These are phyloP conservation scores for Sapayoa aenigma DNA, from an alignment of 2,113 vertebrate genomes.

Conservation along the genomic window DNA sequence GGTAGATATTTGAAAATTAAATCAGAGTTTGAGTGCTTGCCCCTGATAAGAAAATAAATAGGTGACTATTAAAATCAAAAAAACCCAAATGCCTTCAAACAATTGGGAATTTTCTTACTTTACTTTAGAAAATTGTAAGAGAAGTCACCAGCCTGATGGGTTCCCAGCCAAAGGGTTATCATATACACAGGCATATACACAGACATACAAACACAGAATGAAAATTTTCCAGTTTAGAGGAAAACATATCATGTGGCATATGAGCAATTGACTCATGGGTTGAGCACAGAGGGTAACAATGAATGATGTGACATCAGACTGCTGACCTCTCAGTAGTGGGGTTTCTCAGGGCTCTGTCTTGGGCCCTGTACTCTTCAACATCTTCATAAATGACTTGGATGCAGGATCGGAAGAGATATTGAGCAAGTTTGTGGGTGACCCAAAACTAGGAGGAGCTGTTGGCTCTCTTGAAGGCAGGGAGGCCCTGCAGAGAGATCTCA, in stretches of 20 bases:
- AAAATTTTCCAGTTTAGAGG: not conserved
- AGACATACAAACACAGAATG: not conserved
- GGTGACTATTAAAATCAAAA: conserved; percentile 27
- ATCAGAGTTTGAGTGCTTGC: conserved; percentile 24
- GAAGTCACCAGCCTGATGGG: conserved; percentile 6
- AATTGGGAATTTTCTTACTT: not conserved
- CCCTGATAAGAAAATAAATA: conserved; percentile 39
- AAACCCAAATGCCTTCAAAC: not conserved
- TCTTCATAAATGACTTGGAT: not conserved
- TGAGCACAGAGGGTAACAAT: not conserved
- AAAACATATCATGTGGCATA: not conserved
- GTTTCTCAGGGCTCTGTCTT: not conserved
- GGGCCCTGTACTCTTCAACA: not conserved
- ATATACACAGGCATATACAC: not conserved
- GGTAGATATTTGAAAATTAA: conserved; percentile 24
- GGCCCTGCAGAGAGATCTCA: not conserved
- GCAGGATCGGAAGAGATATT: not conserved
- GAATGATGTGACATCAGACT: not conserved
- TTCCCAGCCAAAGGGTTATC: conserved; percentile 29
- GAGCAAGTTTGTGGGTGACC: not conserved
- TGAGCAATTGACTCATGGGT: not conserved
- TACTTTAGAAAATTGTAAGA: conserved; percentile 2
- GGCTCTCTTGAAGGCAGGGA: not conserved
- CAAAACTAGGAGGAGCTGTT: not conserved
- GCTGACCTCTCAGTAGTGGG: not conserved